Evolutionary conservation across 2,797 vertebrate species (phyloP).

Genomic region (Pseudocheirus occidentalis): DNA sequence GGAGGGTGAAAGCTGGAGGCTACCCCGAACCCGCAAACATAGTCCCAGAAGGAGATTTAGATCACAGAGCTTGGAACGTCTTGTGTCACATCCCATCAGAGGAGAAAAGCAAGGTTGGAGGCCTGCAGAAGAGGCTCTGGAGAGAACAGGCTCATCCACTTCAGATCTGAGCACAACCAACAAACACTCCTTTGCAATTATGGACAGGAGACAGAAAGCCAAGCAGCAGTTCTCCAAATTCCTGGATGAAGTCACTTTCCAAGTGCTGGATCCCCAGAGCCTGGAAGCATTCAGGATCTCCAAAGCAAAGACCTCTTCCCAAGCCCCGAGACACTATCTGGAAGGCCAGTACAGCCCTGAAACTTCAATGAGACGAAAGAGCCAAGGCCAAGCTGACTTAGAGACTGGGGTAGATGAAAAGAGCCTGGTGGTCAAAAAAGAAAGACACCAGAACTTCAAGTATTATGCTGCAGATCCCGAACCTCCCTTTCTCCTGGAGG

Average conservation of each 20-base stretch:
- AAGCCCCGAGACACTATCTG: constrained; percentile 85
- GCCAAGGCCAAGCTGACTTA: background rate
- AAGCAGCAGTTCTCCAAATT: constrained; percentile 93
- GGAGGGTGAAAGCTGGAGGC: constrained; percentile 75
- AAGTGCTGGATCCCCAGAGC: constrained; percentile 88
- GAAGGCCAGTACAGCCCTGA: constrained; percentile 80
- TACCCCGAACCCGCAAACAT: constrained; percentile 73
- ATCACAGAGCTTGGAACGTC: constrained; percentile 77
- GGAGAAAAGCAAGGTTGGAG: constrained; percentile 47
- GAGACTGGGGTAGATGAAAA: constrained; percentile 82
- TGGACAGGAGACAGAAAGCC: constrained; percentile 85
- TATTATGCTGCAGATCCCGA: background rate
- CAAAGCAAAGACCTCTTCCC: constrained; percentile 69
- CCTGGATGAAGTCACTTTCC: constrained; percentile 92
- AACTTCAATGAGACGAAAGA: constrained; percentile 78
- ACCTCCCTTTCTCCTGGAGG: background rate
- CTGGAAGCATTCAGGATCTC: constrained; percentile 83
- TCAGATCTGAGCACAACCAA: constrained; percentile 75
- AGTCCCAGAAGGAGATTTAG: constrained; percentile 73
- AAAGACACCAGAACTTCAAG: background rate
- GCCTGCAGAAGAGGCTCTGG: constrained; percentile 68
- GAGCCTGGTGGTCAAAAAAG: background rate
- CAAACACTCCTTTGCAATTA: constrained; percentile 77
- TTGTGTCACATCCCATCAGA: constrained; percentile 82
- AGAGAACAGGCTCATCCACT: constrained; percentile 77